Conservation (phyloP, 2,113 vertebrate genomes). For the Tonatia bakeri region DNA sequence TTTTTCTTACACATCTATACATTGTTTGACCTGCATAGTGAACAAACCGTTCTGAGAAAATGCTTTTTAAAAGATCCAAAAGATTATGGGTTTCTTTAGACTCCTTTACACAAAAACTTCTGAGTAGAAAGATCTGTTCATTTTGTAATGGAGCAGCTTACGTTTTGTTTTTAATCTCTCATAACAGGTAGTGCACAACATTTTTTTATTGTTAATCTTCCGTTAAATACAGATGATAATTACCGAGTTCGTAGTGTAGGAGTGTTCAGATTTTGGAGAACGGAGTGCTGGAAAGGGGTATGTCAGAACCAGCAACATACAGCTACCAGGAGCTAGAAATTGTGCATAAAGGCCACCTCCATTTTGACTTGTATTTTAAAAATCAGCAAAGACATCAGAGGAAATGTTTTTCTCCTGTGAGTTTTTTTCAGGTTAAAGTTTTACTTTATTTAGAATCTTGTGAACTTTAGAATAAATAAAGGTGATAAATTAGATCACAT, state of each 20-base stretch:
- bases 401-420: constrained; percentile 11
- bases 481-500: constrained; percentile 18
- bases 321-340: not conserved
- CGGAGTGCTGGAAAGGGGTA: not conserved
- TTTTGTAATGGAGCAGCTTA: not conserved
- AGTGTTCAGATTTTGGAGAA: not conserved
- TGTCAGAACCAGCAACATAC: not conserved
- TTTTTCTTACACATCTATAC: not conserved
- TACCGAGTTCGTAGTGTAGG: not conserved
- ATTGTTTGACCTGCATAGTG: not conserved
- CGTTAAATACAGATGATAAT: not conserved
- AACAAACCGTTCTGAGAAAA: not conserved
- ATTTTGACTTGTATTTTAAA: not conserved
- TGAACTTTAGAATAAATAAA: constrained; percentile 21
- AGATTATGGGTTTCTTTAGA: not conserved
- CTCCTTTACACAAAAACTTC: not conserved
- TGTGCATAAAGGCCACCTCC: not conserved
- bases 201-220: not conserved
- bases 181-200: not conserved
- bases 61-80: not conserved
- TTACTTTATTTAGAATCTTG: not conserved
- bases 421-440: not conserved
- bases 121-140: not conserved
- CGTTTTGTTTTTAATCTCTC: not conserved
- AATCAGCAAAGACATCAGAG: not conserved